A percentile compares a stretch with the other conserved stretches of the same genome.
Evolutionary conservation across 2,888 invertebrate species (phyloP).

Genomic region (Azorinus chamasolen): DNA sequence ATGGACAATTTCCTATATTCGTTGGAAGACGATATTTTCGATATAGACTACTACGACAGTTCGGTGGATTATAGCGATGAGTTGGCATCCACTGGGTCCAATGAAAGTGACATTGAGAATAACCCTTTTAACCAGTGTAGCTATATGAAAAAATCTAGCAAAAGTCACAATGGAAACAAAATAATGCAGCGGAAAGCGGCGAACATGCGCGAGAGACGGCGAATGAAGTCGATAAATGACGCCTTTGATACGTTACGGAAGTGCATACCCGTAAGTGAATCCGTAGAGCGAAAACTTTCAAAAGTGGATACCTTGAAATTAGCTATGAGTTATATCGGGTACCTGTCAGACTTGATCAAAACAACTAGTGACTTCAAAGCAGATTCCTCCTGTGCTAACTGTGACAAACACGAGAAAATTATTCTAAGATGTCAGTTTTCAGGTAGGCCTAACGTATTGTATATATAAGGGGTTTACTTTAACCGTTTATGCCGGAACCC

Average conservation of each 20-base stretch:
- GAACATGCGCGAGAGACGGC: conserved; percentile 95
- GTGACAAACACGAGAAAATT: conserved; percentile 93
- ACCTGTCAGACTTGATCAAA: conserved; percentile 95
- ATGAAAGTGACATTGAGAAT: conserved; percentile 77
- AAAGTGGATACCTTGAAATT: conserved; percentile 97
- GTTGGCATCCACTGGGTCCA: conserved; percentile 74
- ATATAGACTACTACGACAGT: conserved; percentile 79
- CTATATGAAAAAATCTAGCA: conserved; percentile 64
- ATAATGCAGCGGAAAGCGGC: conserved; percentile 97
- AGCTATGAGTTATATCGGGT: conserved; percentile 98
- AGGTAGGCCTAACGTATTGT: too few species aligned
- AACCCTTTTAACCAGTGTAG: conserved; percentile 53
- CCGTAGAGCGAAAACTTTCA: conserved; percentile 97
- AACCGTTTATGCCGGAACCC: too few species aligned
- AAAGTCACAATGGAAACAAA: conserved; percentile 93
- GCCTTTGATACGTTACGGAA: conserved; percentile 97
- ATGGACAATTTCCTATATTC: conserved; percentile 76
- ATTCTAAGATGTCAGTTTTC: conserved; percentile 89
- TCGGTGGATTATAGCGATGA: conserved; percentile 73
- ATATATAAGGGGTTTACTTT: too few species aligned
- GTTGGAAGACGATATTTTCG: conserved; percentile 79
- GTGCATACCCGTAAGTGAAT: conserved; percentile 95
- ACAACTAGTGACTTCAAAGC: conserved; percentile 87
- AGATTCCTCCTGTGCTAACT: conserved; percentile 84
- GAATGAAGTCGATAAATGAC: conserved; percentile 99